Evolutionary conservation across 1,140 invertebrate species (phyloP), one percentile per base, ranked within the genome.

Genomic region (Drosophila kikkawai): DNA sequence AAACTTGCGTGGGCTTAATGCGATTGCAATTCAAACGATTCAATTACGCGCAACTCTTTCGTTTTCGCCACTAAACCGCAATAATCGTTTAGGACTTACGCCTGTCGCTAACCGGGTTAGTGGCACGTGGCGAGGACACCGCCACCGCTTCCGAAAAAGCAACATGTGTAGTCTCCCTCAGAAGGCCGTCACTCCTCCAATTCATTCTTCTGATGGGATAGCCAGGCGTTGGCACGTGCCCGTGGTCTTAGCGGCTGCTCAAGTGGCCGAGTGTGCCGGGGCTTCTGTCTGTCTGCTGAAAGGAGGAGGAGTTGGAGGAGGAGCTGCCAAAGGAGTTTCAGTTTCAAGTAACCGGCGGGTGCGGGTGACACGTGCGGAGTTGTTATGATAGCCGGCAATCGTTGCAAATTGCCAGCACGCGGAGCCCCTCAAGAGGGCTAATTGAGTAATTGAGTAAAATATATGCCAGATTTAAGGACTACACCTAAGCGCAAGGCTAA

Each of bases 101-200:
- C 80, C 69, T 88, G 80, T 80, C 84, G 68, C 84, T 88, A 88
- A 87, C 45, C 66, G 84, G 82, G 80, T 87, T 87, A 87, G 42
- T 61, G 84, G 57, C 84, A 87, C 84, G 84, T 88, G 84, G 71
- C 84, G 50, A 70, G 41, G 44, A 53, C 34, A 41, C 60, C 47
- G 65, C 36, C 68, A 65, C 66, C 74, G 42, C 75, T 71, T 60
- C 58, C 51, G 55, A 48, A 75, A 66, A 70, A 57, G 87, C 88
- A 91, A 91, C 83, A 87, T 85, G 77, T 80, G 80, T 75, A 76
- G 68, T 51, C 47, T 39, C 15, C 45, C 53, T 22, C 41, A 29
- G 12, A 61, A 53, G 47, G 50, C 39, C 9, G 11, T 45, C 39
- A 61, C 58, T 37, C 50, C 39, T 45, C 32, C 51, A n/a, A n/a